Conservation (phyloP, 2,113 vertebrate species). For the Notarius quadriscutis region DNA sequence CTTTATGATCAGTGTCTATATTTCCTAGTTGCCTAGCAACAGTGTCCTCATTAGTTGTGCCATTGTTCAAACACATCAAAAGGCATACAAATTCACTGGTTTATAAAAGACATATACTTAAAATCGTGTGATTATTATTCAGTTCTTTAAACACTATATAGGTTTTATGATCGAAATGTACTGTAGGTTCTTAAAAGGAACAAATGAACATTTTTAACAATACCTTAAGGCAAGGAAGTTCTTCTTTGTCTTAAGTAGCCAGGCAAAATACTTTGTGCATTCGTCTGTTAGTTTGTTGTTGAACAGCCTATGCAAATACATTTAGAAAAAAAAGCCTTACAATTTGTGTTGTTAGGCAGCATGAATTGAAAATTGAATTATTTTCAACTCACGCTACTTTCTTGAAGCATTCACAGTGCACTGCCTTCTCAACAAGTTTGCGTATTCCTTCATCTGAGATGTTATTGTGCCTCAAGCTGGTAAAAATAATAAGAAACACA, state of each 20-base stretch:
- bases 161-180: background rate
- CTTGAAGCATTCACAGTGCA: constrained; percentile 73
- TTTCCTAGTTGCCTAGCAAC: background rate
- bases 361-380: background rate
- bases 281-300: constrained; percentile 84
- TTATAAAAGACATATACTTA: background rate
- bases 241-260: constrained; percentile 72
- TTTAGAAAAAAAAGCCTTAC: background rate
- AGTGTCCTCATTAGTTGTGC: background rate
- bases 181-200: background rate
- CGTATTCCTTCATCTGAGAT: constrained; percentile 80
- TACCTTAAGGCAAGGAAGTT: constrained; percentile 81
- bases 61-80: too few species aligned
- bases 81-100: background rate
- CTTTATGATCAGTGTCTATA: background rate
- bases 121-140: background rate
- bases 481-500: background rate
- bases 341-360: background rate
- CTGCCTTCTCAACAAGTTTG: constrained; percentile 71
- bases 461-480: constrained; percentile 82
- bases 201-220: background rate
- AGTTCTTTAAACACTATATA: background rate
- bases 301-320: constrained; percentile 73
- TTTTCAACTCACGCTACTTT: constrained; percentile 79
- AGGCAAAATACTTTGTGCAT: constrained; percentile 71